Percentiles rank a stretch among this genome's conserved stretches.
These are phyloP conservation scores for Pterocles gutturalis DNA, from an alignment of 2,113 vertebrate genomes.

Conservation along the genomic window DNA sequence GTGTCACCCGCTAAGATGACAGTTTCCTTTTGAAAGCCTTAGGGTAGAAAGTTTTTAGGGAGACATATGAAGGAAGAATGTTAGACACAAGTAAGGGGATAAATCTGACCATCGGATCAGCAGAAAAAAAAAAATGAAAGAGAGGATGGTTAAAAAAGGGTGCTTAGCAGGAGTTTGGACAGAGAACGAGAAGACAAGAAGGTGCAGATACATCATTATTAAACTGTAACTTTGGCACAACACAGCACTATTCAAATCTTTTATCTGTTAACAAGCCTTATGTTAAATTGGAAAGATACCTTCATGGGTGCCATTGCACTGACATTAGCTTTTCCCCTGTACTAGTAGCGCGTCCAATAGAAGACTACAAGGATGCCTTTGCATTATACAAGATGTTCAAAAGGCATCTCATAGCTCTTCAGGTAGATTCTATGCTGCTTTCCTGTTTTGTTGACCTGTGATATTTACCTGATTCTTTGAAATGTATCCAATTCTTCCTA, in stretches of 20 bases:
- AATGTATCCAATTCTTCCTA: background rate
- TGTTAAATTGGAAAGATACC: background rate
- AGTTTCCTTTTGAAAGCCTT: background rate
- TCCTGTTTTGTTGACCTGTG: background rate
- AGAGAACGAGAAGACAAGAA: background rate
- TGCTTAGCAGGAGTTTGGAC: background rate
- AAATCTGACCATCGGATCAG: background rate
- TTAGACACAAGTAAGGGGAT: background rate
- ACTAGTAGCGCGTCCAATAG: background rate
- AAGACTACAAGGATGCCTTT: background rate
- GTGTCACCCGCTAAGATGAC: background rate
- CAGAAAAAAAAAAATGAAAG: background rate
- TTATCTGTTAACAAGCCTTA: background rate
- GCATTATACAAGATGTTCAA: background rate
- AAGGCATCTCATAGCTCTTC: background rate
- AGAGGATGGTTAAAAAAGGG: background rate
- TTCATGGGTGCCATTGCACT: background rate
- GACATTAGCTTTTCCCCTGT: background rate
- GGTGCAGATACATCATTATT: background rate
- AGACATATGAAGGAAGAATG: background rate
- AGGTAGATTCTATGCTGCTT: background rate
- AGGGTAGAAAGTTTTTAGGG: background rate
- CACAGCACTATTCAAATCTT: background rate
- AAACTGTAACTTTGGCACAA: background rate
- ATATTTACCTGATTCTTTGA: background rate